These are phyloP conservation scores for Hyppa rectilinea DNA, from an alignment of 2,888 invertebrate species.

Conservation along the genomic window DNA sequence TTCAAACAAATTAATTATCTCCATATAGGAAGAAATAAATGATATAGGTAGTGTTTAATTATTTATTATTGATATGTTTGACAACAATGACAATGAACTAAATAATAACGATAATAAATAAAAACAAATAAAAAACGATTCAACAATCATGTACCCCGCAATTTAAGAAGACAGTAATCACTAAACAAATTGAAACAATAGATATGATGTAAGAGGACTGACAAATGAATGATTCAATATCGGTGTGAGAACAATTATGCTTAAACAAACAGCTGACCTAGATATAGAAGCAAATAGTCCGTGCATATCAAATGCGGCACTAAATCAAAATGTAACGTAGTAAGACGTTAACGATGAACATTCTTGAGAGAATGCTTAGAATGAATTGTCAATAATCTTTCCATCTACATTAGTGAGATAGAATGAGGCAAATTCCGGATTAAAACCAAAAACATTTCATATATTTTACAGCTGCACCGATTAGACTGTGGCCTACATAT, in stretches of 20 bases:
- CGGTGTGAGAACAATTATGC: slow-evolving; percentile 61
- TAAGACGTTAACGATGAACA: slow-evolving; percentile 37
- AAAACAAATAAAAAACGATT: not conserved
- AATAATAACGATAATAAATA: not conserved
- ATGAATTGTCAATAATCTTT: slow-evolving; percentile 18
- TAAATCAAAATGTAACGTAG: slow-evolving; percentile 50
- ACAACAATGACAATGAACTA: not conserved
- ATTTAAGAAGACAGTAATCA: slow-evolving; percentile 20
- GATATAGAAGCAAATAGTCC: slow-evolving; percentile 38
- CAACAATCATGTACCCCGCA: not conserved
- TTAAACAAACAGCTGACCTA: slow-evolving; percentile 57
- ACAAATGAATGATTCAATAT: slow-evolving; percentile 57
- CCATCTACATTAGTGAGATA: slow-evolving; percentile 18
- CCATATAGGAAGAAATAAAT: no score
- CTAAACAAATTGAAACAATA: slow-evolving; percentile 49
- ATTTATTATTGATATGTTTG: not conserved
- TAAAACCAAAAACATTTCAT: not conserved
- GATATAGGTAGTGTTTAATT: not conserved
- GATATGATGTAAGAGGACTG: slow-evolving; percentile 55
- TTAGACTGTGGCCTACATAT: no score
- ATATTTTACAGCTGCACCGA: no score
- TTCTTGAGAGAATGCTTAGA: slow-evolving; percentile 4
- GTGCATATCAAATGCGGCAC: slow-evolving; percentile 46
- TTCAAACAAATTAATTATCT: not conserved
- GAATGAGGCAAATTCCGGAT: slow-evolving; percentile 33